A percentile compares a stretch with the other conserved stretches of the same genome.
These are phyloP conservation scores for Takifugu ocellatus DNA, from an alignment of 2,797 vertebrate genomes.

Conservation along the genomic window DNA sequence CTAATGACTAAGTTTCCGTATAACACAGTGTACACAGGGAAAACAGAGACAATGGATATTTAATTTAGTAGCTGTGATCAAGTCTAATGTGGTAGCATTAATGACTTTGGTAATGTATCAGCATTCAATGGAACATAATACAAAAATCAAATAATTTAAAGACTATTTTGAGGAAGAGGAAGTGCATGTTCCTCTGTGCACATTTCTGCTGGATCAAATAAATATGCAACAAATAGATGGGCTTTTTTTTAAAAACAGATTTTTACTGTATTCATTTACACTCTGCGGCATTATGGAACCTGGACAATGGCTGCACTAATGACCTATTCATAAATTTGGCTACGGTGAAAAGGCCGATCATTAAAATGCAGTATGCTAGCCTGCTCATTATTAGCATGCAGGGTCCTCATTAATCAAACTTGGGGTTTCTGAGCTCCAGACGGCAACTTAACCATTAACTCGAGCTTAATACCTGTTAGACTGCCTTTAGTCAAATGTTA, in stretches of 20 bases:
- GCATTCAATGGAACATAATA: background rate
- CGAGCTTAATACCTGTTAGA: conserved; percentile 55
- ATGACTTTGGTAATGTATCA: background rate
- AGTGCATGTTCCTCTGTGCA: background rate
- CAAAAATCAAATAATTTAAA: background rate
- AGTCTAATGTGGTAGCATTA: background rate
- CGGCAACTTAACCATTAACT: conserved; percentile 63
- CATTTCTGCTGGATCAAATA: too few species aligned
- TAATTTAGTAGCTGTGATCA: background rate
- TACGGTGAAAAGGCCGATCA: conserved; percentile 22
- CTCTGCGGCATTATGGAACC: conserved; percentile 7
- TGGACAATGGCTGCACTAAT: conserved; percentile 9
- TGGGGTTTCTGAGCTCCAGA: conserved; percentile 32
- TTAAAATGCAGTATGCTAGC: conserved; percentile 35
- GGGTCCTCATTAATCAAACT: conserved; percentile 58
- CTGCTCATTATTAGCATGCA: conserved; percentile 35
- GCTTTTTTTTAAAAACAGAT: background rate
- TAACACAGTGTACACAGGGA: too few species aligned
- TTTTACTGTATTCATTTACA: background rate
- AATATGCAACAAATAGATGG: too few species aligned
- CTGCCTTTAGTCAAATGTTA: conserved; percentile 50
- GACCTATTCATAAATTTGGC: conserved; percentile 13
- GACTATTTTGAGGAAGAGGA: background rate
- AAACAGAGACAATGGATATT: too few species aligned
- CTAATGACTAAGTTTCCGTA: background rate